These are phyloP conservation scores for Eidolon helvum DNA, from an alignment of 2,113 vertebrate genomes.

Conservation along the genomic window DNA sequence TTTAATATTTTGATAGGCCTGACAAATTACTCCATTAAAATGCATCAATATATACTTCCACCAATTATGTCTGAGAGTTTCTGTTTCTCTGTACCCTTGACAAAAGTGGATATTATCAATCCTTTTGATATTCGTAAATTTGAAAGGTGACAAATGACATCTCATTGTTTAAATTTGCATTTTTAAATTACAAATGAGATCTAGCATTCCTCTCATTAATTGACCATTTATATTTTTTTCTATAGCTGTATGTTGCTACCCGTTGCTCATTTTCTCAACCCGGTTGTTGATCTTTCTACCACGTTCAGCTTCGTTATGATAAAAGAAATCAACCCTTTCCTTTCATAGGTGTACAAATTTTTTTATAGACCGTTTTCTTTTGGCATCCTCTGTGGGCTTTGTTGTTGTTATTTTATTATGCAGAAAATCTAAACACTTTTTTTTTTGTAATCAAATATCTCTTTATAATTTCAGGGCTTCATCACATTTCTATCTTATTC, in stretches of 20 bases:
- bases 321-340: neutral
- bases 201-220: neutral
- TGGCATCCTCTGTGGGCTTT: neutral
- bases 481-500: slow-evolving; percentile 17
- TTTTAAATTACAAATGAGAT: slow-evolving; percentile 25
- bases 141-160: slow-evolving; percentile 37
- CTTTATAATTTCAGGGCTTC: slow-evolving; percentile 13
- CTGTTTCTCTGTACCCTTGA: neutral
- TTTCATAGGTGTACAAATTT: neutral
- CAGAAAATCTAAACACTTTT: slow-evolving; percentile 1
- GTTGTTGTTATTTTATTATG: neutral
- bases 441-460: slow-evolving; percentile 5
- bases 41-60: neutral
- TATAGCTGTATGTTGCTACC: neutral
- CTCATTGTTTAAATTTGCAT: slow-evolving; percentile 41
- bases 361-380: neutral
- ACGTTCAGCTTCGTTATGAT: neutral
- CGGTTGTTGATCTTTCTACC: neutral
- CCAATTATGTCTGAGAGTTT: neutral
- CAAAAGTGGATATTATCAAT: slow-evolving; percentile 17
- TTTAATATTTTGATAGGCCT: neutral
- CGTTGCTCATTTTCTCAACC: slow-evolving; percentile 7
- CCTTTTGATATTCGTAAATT: slow-evolving; percentile 2
- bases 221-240: slow-evolving; percentile 20
- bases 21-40: slow-evolving; percentile 17